Conservation (phyloP, 2,888 invertebrate genomes). For the Drosophila anomalata region DNA sequence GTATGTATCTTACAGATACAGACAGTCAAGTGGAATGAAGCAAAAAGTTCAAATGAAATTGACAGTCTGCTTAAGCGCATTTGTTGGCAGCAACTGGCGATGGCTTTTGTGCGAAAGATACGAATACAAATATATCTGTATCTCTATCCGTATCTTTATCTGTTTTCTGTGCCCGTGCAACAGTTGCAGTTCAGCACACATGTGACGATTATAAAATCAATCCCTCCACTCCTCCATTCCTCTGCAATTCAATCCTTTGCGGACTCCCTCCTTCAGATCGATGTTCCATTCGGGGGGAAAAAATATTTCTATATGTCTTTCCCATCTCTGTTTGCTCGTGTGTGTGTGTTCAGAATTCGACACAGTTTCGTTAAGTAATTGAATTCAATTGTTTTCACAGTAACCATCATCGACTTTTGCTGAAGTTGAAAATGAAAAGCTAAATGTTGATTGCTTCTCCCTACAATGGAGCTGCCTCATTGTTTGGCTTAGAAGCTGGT, state of each 20-base stretch:
- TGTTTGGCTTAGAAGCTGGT: constrained; percentile 2
- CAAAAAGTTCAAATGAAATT: constrained; percentile 69
- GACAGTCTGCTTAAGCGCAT: constrained; percentile 74
- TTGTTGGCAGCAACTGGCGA: constrained; percentile 56
- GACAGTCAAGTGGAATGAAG: constrained; percentile 69
- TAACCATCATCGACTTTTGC: constrained; percentile 33
- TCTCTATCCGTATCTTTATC: constrained; percentile 1
- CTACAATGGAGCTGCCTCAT: constrained; percentile 1
- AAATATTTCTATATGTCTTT: constrained; percentile 47
- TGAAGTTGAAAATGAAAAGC: constrained; percentile 22
- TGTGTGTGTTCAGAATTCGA: constrained; percentile 45
- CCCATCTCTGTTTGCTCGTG: constrained; percentile 4
- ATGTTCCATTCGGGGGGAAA: neutral
- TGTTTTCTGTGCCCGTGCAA: constrained; percentile 18
- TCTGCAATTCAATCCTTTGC: constrained; percentile 17
- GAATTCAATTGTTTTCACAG: constrained; percentile 62
- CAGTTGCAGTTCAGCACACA: constrained; percentile 34
- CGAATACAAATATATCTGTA: constrained; percentile 42
- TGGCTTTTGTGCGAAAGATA: constrained; percentile 54
- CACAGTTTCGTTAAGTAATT: constrained; percentile 63
- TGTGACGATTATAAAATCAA: constrained; percentile 44
- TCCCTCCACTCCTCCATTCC: constrained; percentile 3
- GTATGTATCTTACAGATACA: constrained; percentile 26
- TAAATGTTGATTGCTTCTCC: constrained; percentile 25
- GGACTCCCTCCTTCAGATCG: neutral